These are phyloP conservation scores for Hyperopisus bebe DNA, from an alignment of 2,113 vertebrate species.

Conservation along the genomic window DNA sequence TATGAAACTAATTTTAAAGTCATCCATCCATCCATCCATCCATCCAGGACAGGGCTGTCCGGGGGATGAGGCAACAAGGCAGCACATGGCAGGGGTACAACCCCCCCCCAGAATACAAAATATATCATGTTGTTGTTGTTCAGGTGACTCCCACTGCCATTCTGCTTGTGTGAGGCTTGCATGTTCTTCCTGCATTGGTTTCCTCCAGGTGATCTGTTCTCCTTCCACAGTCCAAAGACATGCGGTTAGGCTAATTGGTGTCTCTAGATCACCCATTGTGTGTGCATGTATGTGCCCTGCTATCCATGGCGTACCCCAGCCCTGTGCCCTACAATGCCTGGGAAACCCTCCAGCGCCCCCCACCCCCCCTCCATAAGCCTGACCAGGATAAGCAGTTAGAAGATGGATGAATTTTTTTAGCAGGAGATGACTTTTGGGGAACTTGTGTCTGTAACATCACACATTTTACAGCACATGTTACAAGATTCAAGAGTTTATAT, in stretches of 20 bases:
- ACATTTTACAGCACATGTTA: background rate
- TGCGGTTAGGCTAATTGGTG: background rate
- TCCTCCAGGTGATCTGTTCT: background rate
- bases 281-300: background rate
- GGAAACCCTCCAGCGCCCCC: background rate
- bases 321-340: background rate
- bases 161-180: background rate
- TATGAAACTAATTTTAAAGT: constrained; percentile 25
- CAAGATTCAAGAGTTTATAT: background rate
- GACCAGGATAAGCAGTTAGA: background rate
- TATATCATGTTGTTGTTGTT: background rate
- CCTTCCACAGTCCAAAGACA: background rate
- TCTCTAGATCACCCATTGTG: background rate
- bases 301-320: background rate
- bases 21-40: background rate
- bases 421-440: background rate
- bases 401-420: background rate
- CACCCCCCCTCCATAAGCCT: background rate
- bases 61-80: background rate
- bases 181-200: background rate
- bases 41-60: background rate
- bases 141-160: background rate
- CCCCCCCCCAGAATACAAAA: background rate
- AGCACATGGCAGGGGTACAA: background rate
- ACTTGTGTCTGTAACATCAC: background rate